Conservation (phyloP, 2,888 invertebrate species). For the Andrena haemorrhoa region DNA sequence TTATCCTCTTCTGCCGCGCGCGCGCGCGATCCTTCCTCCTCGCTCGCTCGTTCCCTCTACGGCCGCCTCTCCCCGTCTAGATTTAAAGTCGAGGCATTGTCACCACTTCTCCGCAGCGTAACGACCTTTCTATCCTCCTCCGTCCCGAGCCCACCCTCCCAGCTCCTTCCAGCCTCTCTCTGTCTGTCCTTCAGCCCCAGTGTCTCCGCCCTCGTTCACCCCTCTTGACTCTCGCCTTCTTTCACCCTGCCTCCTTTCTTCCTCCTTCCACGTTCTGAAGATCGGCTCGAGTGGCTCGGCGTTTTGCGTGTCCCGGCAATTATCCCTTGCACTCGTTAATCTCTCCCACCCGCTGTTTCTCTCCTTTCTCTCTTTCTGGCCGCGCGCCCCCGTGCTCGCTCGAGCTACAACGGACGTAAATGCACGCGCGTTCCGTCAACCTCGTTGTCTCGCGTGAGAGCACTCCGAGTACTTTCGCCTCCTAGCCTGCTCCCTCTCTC, state of each 20-base stretch:
- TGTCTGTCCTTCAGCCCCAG: slow-evolving; percentile 19
- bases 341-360: slow-evolving; percentile 45
- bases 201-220: slow-evolving; percentile 48
- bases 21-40: neutral
- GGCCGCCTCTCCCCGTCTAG: slow-evolving; percentile 26
- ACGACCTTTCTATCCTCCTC: slow-evolving; percentile 62
- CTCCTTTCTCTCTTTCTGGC: neutral
- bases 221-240: slow-evolving; percentile 67
- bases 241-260: slow-evolving; percentile 60
- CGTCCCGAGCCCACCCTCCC: neutral
- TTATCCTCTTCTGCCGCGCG: slow-evolving; percentile 2
- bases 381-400: slow-evolving; percentile 12
- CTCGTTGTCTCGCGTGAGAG: slow-evolving; percentile 73
- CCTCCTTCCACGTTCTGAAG: slow-evolving; percentile 74
- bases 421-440: slow-evolving; percentile 75
- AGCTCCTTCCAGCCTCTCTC: slow-evolving; percentile 21
- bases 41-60: slow-evolving; percentile 16
- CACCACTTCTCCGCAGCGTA: slow-evolving; percentile 69
- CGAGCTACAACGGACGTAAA: slow-evolving; percentile 69
- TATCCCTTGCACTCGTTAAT: slow-evolving; percentile 77
- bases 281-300: slow-evolving; percentile 76
- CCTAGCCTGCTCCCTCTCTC: slow-evolving; percentile 30
- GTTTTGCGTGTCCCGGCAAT: slow-evolving; percentile 80
- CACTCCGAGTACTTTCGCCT: slow-evolving; percentile 53
- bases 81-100: slow-evolving; percentile 71